Evolutionary conservation across 2,888 invertebrate species (phyloP).

Genomic region (Pristionchus arcanus): DNA sequence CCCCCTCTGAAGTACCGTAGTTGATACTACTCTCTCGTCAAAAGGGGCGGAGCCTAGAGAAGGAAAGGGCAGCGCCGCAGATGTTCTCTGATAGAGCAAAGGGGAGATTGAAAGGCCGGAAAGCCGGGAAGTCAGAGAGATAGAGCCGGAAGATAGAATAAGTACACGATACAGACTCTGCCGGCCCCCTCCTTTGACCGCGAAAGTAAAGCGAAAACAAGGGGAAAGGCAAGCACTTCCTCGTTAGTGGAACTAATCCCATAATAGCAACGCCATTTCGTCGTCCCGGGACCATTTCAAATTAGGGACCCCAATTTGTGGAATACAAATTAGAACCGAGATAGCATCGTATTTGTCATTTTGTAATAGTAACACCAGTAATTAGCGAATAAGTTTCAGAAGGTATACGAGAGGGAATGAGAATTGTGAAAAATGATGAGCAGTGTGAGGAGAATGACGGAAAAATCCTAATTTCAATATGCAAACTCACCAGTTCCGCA

Average conservation of each 20-base stretch:
- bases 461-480: not conserved
- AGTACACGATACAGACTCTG: not conserved
- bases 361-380: not conserved
- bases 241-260: not conserved
- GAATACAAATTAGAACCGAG: not conserved
- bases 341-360: not conserved
- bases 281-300: not conserved
- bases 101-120: not conserved
- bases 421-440: not conserved
- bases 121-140: too few species aligned
- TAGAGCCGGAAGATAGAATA: not conserved
- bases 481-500: slow-evolving; percentile 52
- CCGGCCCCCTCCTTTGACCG: not conserved
- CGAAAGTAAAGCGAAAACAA: not conserved
- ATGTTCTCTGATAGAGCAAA: not conserved
- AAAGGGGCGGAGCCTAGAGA: slow-evolving; percentile 39
- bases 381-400: not conserved
- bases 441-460: too few species aligned
- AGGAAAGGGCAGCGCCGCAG: not conserved
- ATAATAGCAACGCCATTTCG: not conserved
- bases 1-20: not conserved
- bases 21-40: not conserved
- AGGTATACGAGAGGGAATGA: not conserved
- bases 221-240: not conserved
- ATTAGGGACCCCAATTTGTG: not conserved